These are phyloP conservation scores for Alentia gelatinosa DNA, from an alignment of 2,888 invertebrate species.

Conservation along the genomic window DNA sequence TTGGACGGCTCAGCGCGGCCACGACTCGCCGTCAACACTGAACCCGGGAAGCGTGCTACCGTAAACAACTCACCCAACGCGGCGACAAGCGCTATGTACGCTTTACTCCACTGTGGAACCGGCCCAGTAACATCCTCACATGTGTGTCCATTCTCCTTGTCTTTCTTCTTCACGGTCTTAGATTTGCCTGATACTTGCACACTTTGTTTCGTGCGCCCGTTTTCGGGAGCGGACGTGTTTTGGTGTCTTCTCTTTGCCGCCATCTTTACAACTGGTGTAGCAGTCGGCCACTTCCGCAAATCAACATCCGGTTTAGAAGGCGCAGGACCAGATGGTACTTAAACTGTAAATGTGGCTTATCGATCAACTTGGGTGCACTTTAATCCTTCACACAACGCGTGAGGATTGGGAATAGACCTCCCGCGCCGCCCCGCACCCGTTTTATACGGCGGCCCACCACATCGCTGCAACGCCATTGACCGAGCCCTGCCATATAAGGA, in stretches of 20 bases:
- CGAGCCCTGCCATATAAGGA: slow-evolving; percentile 55
- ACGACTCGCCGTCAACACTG: not conserved
- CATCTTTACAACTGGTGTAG: slow-evolving; percentile 55
- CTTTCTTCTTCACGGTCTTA: slow-evolving; percentile 45
- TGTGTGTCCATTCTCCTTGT: slow-evolving; percentile 50
- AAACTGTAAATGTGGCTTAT: too few relatives aligned
- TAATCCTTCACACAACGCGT: not conserved
- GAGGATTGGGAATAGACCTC: not conserved
- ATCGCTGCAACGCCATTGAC: not conserved
- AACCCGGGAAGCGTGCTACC: not conserved
- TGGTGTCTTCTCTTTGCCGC: slow-evolving; percentile 56
- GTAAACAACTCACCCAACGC: slow-evolving; percentile 55
- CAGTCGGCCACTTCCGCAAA: slow-evolving; percentile 55
- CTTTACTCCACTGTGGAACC: not conserved
- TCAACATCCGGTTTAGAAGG: slow-evolving; percentile 38
- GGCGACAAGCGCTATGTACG: slow-evolving; percentile 26
- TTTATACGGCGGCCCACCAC: not conserved
- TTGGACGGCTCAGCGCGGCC: not conserved
- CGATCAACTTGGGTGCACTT: too few relatives aligned
- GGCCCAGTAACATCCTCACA: not conserved
- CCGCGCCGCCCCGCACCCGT: not conserved
- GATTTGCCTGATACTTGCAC: slow-evolving; percentile 15
- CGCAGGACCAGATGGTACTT: not conserved
- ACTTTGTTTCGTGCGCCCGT: slow-evolving; percentile 56
- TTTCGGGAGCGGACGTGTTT: slow-evolving; percentile 47